These are phyloP conservation scores for Mormyrops attenuatus DNA, from an alignment of 2,797 vertebrate species.

Conservation along the genomic window DNA sequence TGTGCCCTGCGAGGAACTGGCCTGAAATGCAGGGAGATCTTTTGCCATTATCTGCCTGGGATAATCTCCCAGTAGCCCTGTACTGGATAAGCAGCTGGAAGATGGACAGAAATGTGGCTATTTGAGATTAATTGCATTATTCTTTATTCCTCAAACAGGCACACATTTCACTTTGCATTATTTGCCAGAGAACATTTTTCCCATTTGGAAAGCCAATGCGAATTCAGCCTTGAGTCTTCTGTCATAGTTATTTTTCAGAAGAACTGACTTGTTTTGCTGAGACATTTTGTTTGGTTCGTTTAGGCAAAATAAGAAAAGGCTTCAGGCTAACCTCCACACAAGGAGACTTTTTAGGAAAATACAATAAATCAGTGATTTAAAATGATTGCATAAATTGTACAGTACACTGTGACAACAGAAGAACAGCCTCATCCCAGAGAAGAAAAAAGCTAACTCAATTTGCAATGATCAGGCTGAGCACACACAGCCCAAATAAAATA, in stretches of 20 bases:
- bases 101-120: neutral
- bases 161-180: neutral
- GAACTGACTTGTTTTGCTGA: slow-evolving; percentile 8
- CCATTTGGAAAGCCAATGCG: neutral
- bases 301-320: neutral
- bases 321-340: neutral
- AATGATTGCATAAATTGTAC: neutral
- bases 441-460: slow-evolving; percentile 11
- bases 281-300: neutral
- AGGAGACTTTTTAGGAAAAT: neutral
- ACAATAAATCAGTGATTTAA: slow-evolving; percentile 2
- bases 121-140: neutral
- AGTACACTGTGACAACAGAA: neutral
- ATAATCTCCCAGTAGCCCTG: neutral
- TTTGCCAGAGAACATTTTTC: neutral
- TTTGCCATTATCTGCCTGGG: neutral
- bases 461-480: neutral
- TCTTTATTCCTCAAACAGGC: neutral
- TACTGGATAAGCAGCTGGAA: neutral
- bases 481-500: neutral
- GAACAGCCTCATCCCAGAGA: neutral
- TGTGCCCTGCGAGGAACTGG: neutral
- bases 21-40: neutral
- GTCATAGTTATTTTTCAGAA: neutral
- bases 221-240: slow-evolving; percentile 15